phyloP scores from a whole-genome alignment of 1,140 invertebrate genomes.

The Lepidurus arcticus region DNA sequence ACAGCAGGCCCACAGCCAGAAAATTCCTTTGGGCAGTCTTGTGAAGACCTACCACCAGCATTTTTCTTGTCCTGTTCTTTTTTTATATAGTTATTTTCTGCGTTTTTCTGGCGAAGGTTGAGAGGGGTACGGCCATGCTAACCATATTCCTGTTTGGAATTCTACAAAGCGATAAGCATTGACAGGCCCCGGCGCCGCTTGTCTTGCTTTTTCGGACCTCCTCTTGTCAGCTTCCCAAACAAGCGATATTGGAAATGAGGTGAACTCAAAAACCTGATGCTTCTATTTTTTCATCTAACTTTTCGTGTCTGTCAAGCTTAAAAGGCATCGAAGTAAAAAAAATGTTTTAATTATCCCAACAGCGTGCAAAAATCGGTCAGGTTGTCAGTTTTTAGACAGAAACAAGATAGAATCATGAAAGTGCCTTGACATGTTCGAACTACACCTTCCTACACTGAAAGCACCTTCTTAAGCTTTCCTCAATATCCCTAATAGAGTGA shows the following conservation, averaged over 20 bases:
- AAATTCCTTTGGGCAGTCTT: background rate
- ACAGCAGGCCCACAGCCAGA: slow-evolving; percentile 8
- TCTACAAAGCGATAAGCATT: slow-evolving; percentile 6
- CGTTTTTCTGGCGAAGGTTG: background rate
- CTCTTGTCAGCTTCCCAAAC: slow-evolving; percentile 14
- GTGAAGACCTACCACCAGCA: slow-evolving; percentile 17
- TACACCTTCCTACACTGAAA: too few species aligned
- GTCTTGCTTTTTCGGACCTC: slow-evolving; percentile 10
- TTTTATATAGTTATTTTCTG: background rate
- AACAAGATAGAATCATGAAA: background rate
- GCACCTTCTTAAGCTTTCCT: too few species aligned
- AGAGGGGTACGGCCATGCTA: background rate
- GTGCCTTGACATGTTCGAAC: background rate
- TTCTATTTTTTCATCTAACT: background rate
- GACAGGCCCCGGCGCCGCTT: slow-evolving; percentile 6
- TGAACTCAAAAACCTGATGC: background rate
- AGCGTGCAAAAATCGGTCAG: background rate
- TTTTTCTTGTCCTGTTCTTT: background rate
- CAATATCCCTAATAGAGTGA: too few species aligned
- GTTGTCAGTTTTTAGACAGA: background rate
- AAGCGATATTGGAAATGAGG: slow-evolving; percentile 14
- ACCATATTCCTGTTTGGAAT: slow-evolving; percentile 22
- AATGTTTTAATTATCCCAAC: slow-evolving; percentile 1
- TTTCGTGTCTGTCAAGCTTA: slow-evolving; percentile 1
- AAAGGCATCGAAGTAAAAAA: background rate